Percentiles rank a stretch among this genome's conserved stretches.
Conservation (phyloP, 2,888 invertebrate genomes). For the Yponomeuta malinellus region DNA sequence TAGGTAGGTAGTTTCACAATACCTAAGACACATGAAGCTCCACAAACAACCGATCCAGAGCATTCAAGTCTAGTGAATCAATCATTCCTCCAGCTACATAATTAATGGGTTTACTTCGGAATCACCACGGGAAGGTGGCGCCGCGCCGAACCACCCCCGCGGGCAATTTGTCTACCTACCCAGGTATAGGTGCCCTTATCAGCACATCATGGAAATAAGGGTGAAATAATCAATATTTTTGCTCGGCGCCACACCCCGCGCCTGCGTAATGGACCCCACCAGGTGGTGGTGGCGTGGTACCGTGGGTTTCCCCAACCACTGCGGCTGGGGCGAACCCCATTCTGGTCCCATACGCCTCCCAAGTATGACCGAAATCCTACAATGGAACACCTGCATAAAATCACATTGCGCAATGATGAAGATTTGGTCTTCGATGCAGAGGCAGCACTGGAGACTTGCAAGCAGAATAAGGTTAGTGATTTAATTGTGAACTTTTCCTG, state of each 20-base stretch:
- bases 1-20: no score
- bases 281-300: slow-evolving; percentile 62
- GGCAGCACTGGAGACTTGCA: background rate
- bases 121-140: slow-evolving; percentile 33
- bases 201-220: slow-evolving; percentile 58
- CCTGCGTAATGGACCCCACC: slow-evolving; percentile 59
- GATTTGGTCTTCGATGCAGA: slow-evolving; percentile 18
- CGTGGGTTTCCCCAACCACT: slow-evolving; percentile 47
- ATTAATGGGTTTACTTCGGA: slow-evolving; percentile 52
- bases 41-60: slow-evolving; percentile 32
- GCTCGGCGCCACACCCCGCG: slow-evolving; percentile 56
- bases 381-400: background rate
- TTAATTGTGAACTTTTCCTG: background rate
- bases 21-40: no score
- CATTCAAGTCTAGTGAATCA: slow-evolving; percentile 40
- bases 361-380: slow-evolving; percentile 28
- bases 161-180: slow-evolving; percentile 57
- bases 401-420: slow-evolving; percentile 11
- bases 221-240: slow-evolving; percentile 66
- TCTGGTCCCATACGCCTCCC: slow-evolving; percentile 40
- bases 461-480: background rate
- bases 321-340: slow-evolving; percentile 51
- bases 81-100: slow-evolving; percentile 64
- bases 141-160: slow-evolving; percentile 33
- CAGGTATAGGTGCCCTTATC: slow-evolving; percentile 59